Percentiles rank a stretch among this genome's conserved stretches.
Evolutionary conservation across 2,888 invertebrate species (phyloP).

Genomic region (Dioctria rufipes): DNA sequence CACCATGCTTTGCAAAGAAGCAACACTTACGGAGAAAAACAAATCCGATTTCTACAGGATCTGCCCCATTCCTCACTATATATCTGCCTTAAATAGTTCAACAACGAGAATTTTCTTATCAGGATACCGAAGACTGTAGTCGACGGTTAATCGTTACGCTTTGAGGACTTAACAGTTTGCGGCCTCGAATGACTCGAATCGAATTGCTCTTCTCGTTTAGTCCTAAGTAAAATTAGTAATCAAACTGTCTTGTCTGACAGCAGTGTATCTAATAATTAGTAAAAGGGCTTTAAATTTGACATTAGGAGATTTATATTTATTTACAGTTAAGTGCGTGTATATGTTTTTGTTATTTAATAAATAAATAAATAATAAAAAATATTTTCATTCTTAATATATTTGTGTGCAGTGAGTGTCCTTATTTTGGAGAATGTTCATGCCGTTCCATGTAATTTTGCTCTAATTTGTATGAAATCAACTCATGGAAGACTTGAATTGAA

Average conservation of each 20-base stretch:
- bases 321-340: background rate
- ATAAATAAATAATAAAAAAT: constrained; percentile 1
- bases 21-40: constrained; percentile 31
- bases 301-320: constrained; percentile 1
- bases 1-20: constrained; percentile 51
- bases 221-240: background rate
- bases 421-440: constrained; percentile 28
- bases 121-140: constrained; percentile 17
- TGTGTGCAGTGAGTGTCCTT: constrained; percentile 12
- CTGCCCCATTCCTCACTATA: background rate
- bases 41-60: constrained; percentile 12
- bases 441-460: constrained; percentile 1
- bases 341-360: constrained; percentile 9
- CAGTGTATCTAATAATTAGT: background rate
- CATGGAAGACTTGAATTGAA: constrained; percentile 3
- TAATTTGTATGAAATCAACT: constrained; percentile 30
- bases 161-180: constrained; percentile 16
- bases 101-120: background rate
- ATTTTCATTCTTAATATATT: background rate
- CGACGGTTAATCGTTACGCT: constrained; percentile 15
- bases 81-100: constrained; percentile 26
- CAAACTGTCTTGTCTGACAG: background rate
- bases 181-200: background rate
- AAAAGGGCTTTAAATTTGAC: background rate
- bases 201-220: background rate